These are phyloP conservation scores for Lepidotrigona ventralis DNA, from an alignment of 1,140 invertebrate species.

Conservation along the genomic window DNA sequence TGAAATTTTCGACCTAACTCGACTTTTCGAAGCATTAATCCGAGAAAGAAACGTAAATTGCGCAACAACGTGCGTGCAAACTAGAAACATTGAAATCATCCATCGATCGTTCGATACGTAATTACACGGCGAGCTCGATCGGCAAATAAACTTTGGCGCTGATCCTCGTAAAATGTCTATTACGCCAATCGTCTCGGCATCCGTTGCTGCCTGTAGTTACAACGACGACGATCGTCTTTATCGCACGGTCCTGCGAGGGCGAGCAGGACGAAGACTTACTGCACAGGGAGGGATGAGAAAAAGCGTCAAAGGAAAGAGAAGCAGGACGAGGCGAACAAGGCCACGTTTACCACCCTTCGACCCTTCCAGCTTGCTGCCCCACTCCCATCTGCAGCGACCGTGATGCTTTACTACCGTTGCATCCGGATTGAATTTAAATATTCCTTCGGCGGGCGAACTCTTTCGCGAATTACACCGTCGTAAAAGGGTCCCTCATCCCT, in stretches of 20 bases:
- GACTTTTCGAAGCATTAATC: no score
- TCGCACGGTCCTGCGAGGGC: background rate
- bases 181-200: background rate
- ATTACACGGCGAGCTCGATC: slow-evolving; percentile 19
- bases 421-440: slow-evolving; percentile 71
- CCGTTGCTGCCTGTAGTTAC: background rate
- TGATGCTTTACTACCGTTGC: slow-evolving; percentile 53
- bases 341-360: slow-evolving; percentile 3
- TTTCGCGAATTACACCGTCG: slow-evolving; percentile 61
- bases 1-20: no score
- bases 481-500: slow-evolving; percentile 47
- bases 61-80: no score
- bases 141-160: slow-evolving; percentile 30
- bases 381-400: background rate
- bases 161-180: slow-evolving; percentile 45
- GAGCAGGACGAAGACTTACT: no score
- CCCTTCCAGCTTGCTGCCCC: background rate
- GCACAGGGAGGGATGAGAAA: background rate
- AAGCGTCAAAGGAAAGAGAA: slow-evolving; percentile 10
- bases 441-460: slow-evolving; percentile 64
- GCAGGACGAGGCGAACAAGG: slow-evolving; percentile 8
- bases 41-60: no score
- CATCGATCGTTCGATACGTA: background rate
- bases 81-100: background rate
- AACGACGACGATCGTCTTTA: slow-evolving; percentile 37